Conservation (phyloP, 2,888 invertebrate genomes). For the Xestobium rufovillosum region DNA sequence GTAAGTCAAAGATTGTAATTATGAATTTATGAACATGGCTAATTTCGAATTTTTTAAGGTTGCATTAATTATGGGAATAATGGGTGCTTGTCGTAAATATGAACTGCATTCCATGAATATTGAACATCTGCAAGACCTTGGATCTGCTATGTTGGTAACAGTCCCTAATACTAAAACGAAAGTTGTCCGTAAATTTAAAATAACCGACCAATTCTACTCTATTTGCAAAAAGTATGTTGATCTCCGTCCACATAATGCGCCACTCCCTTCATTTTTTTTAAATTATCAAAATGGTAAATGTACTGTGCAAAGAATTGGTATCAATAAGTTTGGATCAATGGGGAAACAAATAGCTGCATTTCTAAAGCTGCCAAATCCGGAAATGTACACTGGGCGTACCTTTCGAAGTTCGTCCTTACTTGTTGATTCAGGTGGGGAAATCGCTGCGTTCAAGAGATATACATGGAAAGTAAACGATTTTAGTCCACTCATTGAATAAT, state of each 20-base stretch:
- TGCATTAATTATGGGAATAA: slow-evolving; percentile 15
- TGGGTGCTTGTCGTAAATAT: slow-evolving; percentile 17
- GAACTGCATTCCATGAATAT: too few species aligned
- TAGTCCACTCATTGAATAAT: too few species aligned
- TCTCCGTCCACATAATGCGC: slow-evolving; percentile 15
- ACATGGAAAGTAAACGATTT: too few species aligned
- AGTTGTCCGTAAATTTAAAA: slow-evolving; percentile 8
- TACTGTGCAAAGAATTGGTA: slow-evolving; percentile 15
- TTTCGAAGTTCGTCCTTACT: slow-evolving; percentile 20
- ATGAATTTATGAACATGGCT: slow-evolving; percentile 4
- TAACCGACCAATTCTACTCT: slow-evolving; percentile 18
- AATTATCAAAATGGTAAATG: slow-evolving; percentile 21
- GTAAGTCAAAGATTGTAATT: slow-evolving; percentile 7
- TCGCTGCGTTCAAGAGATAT: slow-evolving; percentile 18
- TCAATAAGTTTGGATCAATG: slow-evolving; percentile 22
- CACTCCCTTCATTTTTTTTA: slow-evolving; percentile 8
- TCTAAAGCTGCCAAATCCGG: slow-evolving; percentile 19
- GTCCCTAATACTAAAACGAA: slow-evolving; percentile 10
- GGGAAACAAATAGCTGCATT: slow-evolving; percentile 21
- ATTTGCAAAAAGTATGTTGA: too few species aligned
- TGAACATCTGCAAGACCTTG: slow-evolving; percentile 14
- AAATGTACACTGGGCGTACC: slow-evolving; percentile 21
- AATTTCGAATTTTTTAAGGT: too few species aligned
- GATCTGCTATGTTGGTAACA: slow-evolving; percentile 10
- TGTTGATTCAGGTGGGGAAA: slow-evolving; percentile 18